A percentile compares a stretch with the other conserved stretches of the same genome.
These are phyloP conservation scores for Aradus depressus DNA, from an alignment of 2,888 invertebrate species.

Conservation along the genomic window DNA sequence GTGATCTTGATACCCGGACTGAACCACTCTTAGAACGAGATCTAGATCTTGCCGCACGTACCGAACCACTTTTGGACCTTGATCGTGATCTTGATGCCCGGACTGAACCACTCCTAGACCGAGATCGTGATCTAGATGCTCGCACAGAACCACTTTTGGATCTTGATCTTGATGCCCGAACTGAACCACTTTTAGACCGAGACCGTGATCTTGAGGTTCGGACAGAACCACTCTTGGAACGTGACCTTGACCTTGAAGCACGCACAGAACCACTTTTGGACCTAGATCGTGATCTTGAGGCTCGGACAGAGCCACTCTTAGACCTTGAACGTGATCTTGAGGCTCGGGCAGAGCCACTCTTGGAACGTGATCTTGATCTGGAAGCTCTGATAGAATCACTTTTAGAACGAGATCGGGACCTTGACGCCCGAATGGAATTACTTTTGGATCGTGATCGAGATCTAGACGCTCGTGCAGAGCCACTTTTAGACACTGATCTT, in stretches of 20 bases:
- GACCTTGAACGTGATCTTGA: conserved; percentile 31
- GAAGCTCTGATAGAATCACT: conserved; percentile 32
- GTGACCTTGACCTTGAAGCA: conserved; percentile 32
- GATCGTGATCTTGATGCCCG: conserved; percentile 34
- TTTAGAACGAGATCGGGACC: conserved; percentile 33
- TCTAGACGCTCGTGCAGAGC: conserved; percentile 30
- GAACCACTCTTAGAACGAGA: no score
- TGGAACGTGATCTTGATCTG: conserved; percentile 27
- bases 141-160: conserved; percentile 32
- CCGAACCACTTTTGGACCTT: conserved; percentile 28
- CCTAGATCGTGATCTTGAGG: conserved; percentile 34
- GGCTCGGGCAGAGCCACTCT: conserved; percentile 15
- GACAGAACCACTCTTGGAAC: conserved; percentile 30
- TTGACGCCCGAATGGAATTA: conserved; percentile 25
- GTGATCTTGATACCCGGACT: conserved; percentile 32
- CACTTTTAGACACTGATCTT: conserved; percentile 26
- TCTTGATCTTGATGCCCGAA: conserved; percentile 20
- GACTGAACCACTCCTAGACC: conserved; percentile 30
- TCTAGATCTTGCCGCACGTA: conserved; percentile 29
- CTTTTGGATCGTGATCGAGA: conserved; percentile 31
- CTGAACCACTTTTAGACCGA: conserved; percentile 19
- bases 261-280: conserved; percentile 29
- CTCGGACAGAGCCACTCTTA: conserved; percentile 29
- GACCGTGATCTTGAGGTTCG: conserved; percentile 26
- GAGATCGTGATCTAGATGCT: conserved; percentile 32